These are phyloP conservation scores for Exephanes ischioxanthus DNA, from an alignment of 2,888 invertebrate species.

Conservation along the genomic window DNA sequence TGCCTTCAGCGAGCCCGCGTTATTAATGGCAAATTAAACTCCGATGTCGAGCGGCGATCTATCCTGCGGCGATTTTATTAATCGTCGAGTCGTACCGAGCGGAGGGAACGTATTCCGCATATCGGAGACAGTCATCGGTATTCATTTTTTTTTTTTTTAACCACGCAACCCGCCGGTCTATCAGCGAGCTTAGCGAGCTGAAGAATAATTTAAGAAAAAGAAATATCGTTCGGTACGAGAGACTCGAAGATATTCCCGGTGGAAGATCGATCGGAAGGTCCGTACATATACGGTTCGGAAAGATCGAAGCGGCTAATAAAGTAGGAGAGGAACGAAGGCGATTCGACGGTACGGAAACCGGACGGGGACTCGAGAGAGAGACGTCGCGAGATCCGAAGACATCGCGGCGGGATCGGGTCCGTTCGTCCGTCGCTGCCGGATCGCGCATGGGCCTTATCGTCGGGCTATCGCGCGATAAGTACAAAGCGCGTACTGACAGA, in stretches of 20 bases:
- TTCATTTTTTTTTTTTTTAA: slow-evolving; percentile 38
- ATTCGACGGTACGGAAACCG: slow-evolving; percentile 32
- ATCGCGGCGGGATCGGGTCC: slow-evolving; percentile 42
- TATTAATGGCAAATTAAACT: slow-evolving; percentile 66
- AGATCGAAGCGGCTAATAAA: slow-evolving; percentile 33
- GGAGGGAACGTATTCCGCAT: slow-evolving; percentile 13
- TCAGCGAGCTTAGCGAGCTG: too few relatives aligned
- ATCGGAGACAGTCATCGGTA: background rate
- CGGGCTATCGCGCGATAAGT: slow-evolving; percentile 73
- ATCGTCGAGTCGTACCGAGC: slow-evolving; percentile 17
- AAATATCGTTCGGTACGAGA: background rate
- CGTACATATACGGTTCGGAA: slow-evolving; percentile 3
- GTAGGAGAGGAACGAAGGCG: slow-evolving; percentile 5
- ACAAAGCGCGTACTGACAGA: slow-evolving; percentile 52
- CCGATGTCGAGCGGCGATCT: slow-evolving; percentile 37
- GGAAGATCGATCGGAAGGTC: slow-evolving; percentile 55
- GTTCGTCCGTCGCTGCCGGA: slow-evolving; percentile 51
- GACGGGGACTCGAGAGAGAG: slow-evolving; percentile 35
- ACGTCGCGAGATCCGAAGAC: slow-evolving; percentile 45
- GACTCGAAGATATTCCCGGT: slow-evolving; percentile 38
- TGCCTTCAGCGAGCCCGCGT: slow-evolving; percentile 27
- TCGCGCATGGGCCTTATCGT: slow-evolving; percentile 63
- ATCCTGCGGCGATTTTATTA: slow-evolving; percentile 19
- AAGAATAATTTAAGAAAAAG: background rate
- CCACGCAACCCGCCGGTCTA: too few relatives aligned